A percentile compares a stretch with the other conserved stretches of the same genome.
Conservation (phyloP, 2,113 vertebrate species). For the Alligator mississippiensis region DNA sequence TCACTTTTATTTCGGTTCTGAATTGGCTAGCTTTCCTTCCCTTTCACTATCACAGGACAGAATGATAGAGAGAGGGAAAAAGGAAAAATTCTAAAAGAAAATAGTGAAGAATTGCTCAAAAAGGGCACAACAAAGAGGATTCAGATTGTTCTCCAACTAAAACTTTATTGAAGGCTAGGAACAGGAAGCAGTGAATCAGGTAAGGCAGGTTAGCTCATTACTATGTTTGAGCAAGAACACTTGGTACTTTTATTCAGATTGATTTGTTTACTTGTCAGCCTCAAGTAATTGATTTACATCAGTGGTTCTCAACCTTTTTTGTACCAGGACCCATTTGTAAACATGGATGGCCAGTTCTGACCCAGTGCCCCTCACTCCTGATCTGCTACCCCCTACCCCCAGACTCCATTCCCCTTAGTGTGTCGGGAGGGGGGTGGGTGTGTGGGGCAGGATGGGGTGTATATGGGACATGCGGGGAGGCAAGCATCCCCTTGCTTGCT, state of each 20-base stretch:
- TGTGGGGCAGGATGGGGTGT: too few species aligned
- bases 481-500: too few species aligned
- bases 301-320: too few species aligned
- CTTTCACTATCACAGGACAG: neutral
- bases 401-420: too few species aligned
- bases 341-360: too few species aligned
- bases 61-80: neutral
- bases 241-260: neutral
- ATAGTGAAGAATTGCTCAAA: neutral
- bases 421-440: too few species aligned
- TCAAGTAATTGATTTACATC: neutral
- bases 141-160: fast-evolving
- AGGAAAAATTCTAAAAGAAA: neutral
- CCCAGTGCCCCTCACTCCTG: too few species aligned
- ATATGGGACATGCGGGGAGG: too few species aligned
- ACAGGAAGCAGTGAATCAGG: fast-evolving
- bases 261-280: neutral
- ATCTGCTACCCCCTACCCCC: too few species aligned
- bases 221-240: neutral
- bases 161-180: neutral
- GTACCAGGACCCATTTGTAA: too few species aligned
- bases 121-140: neutral
- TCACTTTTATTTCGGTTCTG: neutral
- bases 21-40: neutral
- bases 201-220: neutral